Evolutionary conservation across 2,797 vertebrate genomes (phyloP).

Genomic region (Sebastes matsubarae): DNA sequence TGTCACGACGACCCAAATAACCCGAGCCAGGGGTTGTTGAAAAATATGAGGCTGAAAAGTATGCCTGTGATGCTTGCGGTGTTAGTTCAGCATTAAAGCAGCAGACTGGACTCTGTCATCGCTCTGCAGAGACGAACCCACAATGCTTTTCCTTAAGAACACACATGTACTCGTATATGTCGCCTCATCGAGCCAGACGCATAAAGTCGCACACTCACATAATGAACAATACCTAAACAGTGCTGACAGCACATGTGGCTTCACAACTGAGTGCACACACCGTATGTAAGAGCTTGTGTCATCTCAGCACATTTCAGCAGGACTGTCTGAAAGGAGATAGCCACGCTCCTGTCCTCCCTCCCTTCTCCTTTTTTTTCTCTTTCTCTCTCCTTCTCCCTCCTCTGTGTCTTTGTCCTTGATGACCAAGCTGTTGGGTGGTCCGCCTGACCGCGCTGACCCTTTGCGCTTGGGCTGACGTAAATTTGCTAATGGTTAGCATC

Average conservation of each 20-base stretch:
- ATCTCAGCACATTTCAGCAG: slow-evolving; percentile 72
- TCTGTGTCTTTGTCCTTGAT: slow-evolving; percentile 73
- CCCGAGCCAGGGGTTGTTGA: slow-evolving; percentile 46
- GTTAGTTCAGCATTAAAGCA: slow-evolving; percentile 37
- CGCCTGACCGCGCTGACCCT: slow-evolving; percentile 74
- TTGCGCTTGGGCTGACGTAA: slow-evolving; percentile 69
- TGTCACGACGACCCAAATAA: slow-evolving; percentile 74
- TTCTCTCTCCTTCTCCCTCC: slow-evolving; percentile 36
- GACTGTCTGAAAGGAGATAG: slow-evolving; percentile 70
- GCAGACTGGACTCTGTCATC: slow-evolving; percentile 46
- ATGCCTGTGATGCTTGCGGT: slow-evolving; percentile 42
- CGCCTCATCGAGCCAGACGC: slow-evolving; percentile 26
- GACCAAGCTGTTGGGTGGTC: slow-evolving; percentile 77
- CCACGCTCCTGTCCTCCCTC: slow-evolving; percentile 46
- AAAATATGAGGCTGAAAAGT: slow-evolving; percentile 63
- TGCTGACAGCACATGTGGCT: slow-evolving; percentile 64
- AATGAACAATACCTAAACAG: slow-evolving; percentile 47
- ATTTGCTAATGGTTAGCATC: slow-evolving; percentile 75
- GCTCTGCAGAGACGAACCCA: slow-evolving; percentile 2
- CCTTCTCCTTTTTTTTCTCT: slow-evolving; percentile 16
- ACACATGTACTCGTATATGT: not conserved
- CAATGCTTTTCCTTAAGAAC: slow-evolving; percentile 12
- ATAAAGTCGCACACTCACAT: slow-evolving; percentile 13
- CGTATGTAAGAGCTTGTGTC: slow-evolving; percentile 71
- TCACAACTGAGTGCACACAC: slow-evolving; percentile 56